Evolutionary conservation across 2,797 vertebrate genomes (phyloP), one percentile per base, ranked within the genome.

Genomic region (Synaphobranchus kaupii): DNA sequence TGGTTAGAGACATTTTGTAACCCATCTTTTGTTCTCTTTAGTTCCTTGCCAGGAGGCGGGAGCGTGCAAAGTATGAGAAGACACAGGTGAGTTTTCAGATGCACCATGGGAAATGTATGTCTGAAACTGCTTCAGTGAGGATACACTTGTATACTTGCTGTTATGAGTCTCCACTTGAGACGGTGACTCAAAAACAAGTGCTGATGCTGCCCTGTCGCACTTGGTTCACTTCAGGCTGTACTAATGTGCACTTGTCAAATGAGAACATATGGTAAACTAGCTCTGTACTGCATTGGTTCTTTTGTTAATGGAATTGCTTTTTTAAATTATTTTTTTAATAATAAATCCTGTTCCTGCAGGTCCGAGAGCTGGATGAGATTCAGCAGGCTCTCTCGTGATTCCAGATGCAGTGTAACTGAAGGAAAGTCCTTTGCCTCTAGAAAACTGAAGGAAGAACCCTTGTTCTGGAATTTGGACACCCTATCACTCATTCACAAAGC

Each of bases 351-450:
- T 89, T 1, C 87, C 13, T 25, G 1, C 91, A 97, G 96, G 90
- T 95, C 90, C 96, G 96, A 89, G 96, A 97, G 92, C 95, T 96
- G 95, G 96, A 96, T 52, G 96, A 97, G 93, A 95, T 97, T 90
- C 95, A 93, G 3, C 93, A 94, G 90, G 80, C 86, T 6, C 78
- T 86, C 48, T 84, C 84, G 6, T 83, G 34, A 58, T 22, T 66
- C 39, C 44, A 25, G 39, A 47, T 28, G 28, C 44, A 1, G 76
- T 20, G 54, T 22, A 47, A 47, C 34, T 68, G 50, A 82, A 68
- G 66, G 66, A 63, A 58, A 58, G 81, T 34, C 66, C 66, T 31
- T 50, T 73, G 17, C 66, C 83, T 71, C 50, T 48, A 6, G 8
- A 17, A 25, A 60, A 48, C 86, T 84, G 83, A 84, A 87, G 83